Percentiles rank a stretch among this genome's conserved stretches.
These are phyloP conservation scores for Nasonia oneida DNA, from an alignment of 2,888 invertebrate genomes.

Conservation along the genomic window DNA sequence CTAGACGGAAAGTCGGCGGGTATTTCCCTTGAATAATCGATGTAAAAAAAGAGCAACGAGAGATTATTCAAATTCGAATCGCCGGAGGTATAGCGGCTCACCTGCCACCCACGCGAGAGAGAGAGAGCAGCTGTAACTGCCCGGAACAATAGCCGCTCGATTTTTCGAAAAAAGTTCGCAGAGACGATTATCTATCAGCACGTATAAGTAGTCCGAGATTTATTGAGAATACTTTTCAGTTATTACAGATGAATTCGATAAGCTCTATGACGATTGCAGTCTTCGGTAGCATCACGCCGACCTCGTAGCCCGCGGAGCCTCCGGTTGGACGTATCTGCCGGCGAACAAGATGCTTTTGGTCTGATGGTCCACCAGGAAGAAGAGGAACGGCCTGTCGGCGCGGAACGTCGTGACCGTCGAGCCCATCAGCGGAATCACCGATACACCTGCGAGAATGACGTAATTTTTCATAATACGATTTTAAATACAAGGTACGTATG, in stretches of 20 bases:
- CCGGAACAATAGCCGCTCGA: no score
- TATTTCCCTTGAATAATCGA: no score
- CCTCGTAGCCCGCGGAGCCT: neutral
- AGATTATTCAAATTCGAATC: neutral
- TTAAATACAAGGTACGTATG: neutral
- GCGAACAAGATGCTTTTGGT: slow-evolving; percentile 83
- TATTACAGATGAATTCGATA: neutral
- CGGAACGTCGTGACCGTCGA: slow-evolving; percentile 80
- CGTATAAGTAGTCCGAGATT: neutral
- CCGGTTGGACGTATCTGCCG: slow-evolving; percentile 81
- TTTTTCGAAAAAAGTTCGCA: neutral
- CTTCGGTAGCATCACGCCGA: neutral
- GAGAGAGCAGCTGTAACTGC: neutral
- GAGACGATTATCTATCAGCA: neutral
- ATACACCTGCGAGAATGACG: slow-evolving; percentile 76
- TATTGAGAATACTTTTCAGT: slow-evolving; percentile 41
- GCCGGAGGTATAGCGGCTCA: neutral
- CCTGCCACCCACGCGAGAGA: neutral
- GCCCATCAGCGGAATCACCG: slow-evolving; percentile 83
- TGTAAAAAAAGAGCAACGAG: neutral
- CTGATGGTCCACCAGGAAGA: slow-evolving; percentile 83
- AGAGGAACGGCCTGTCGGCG: slow-evolving; percentile 84
- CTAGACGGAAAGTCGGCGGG: no score
- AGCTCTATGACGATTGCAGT: neutral
- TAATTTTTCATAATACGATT: neutral